phyloP scores from a whole-genome alignment of 2,113 vertebrate genomes.

The Anas platyrhynchos region DNA sequence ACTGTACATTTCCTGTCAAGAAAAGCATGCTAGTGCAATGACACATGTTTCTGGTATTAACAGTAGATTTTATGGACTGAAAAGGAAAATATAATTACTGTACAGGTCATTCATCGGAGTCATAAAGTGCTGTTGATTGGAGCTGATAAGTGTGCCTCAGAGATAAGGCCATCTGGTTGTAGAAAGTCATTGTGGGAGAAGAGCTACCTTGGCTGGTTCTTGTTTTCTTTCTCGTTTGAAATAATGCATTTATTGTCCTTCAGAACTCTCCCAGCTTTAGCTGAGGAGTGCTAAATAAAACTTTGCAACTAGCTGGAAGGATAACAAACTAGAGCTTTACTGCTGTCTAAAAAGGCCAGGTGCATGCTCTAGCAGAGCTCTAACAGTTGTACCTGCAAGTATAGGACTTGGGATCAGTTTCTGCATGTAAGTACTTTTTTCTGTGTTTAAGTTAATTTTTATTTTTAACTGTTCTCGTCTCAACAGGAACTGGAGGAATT shows the following conservation, averaged over 20 bases:
- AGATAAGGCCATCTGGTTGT: not conserved
- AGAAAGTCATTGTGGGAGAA: not conserved
- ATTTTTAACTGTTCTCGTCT: not conserved
- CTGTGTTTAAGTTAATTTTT: not conserved
- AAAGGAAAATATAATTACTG: not conserved
- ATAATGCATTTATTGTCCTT: not conserved
- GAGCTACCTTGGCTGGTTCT: not conserved
- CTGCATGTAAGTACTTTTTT: not conserved
- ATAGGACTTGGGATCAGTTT: not conserved
- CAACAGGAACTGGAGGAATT: conserved; percentile 93
- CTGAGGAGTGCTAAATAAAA: not conserved
- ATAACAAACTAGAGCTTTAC: not conserved
- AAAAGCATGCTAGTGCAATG: not conserved
- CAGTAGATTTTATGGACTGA: not conserved
- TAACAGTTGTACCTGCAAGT: not conserved
- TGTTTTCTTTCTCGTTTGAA: not conserved
- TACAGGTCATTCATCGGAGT: not conserved
- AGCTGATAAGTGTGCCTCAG: not conserved
- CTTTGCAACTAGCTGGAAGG: not conserved
- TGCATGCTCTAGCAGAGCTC: not conserved
- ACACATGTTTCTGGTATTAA: not conserved
- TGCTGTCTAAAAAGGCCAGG: not conserved
- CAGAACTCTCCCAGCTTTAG: not conserved
- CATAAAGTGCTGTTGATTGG: not conserved
- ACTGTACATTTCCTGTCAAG: not conserved